A percentile compares a stretch with the other conserved stretches of the same genome.
These are phyloP conservation scores for Serranus cabrilla DNA, from an alignment of 2,797 vertebrate species.

Conservation along the genomic window DNA sequence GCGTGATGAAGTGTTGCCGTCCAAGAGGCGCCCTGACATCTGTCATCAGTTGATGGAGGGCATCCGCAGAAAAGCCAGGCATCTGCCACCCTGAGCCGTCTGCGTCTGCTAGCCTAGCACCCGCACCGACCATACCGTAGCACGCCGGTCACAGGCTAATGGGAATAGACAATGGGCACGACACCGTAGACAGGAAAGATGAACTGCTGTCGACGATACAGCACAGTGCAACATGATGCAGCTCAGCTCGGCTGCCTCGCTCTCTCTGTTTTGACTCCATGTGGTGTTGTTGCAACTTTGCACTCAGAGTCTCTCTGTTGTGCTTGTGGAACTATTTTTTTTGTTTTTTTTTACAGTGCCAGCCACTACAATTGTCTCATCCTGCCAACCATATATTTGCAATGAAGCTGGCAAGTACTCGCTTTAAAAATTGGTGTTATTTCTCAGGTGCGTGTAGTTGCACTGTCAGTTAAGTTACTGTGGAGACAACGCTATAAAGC, in stretches of 20 bases:
- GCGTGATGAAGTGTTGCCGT: constrained; percentile 85
- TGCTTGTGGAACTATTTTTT: constrained; percentile 26
- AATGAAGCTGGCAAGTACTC: constrained; percentile 9
- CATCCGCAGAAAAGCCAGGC: constrained; percentile 82
- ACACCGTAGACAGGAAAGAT: constrained; percentile 75
- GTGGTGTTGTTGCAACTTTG: constrained; percentile 53
- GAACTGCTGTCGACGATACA: constrained; percentile 71
- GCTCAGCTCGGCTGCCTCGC: constrained; percentile 29
- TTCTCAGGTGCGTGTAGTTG: constrained; percentile 30
- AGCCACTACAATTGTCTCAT: constrained; percentile 21
- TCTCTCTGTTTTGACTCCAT: constrained; percentile 41
- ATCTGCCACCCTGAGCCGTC: constrained; percentile 85
- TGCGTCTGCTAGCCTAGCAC: constrained; percentile 72
- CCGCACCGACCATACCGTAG: constrained; percentile 44
- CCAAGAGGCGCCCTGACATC: constrained; percentile 88
- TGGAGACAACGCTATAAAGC: not conserved
- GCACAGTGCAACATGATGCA: constrained; percentile 53
- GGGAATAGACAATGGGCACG: constrained; percentile 83
- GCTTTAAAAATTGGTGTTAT: constrained; percentile 42
- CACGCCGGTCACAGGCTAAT: constrained; percentile 80
- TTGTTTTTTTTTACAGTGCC: constrained; percentile 14
- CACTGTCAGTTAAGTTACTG: constrained; percentile 15
- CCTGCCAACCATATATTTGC: constrained; percentile 34
- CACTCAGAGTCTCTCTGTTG: constrained; percentile 30
- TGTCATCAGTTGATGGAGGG: constrained; percentile 88